These are phyloP conservation scores for Heliornis fulica DNA, from an alignment of 2,113 vertebrate genomes.

Conservation along the genomic window DNA sequence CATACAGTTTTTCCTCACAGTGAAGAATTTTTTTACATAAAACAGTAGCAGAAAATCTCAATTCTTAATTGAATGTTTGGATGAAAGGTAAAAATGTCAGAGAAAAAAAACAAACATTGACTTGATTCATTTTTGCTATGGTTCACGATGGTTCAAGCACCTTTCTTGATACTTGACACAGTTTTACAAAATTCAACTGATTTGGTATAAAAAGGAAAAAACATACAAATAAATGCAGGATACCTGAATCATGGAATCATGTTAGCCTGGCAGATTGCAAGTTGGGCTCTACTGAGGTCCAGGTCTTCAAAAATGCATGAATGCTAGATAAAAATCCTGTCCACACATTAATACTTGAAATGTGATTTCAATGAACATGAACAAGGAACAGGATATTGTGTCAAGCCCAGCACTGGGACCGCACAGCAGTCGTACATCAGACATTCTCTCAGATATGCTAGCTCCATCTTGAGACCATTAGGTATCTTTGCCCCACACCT, in stretches of 20 bases:
- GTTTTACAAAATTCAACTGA: neutral
- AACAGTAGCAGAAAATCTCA: neutral
- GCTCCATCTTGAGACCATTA: neutral
- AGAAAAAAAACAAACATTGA: neutral
- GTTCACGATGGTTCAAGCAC: neutral
- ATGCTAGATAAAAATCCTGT: neutral
- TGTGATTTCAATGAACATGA: neutral
- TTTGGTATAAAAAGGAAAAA: neutral
- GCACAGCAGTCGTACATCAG: neutral
- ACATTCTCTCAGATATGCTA: neutral
- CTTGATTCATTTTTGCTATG: neutral
- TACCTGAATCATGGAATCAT: neutral
- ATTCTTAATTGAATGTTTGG: neutral
- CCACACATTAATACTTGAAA: neutral
- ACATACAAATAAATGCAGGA: neutral
- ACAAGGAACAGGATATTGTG: neutral
- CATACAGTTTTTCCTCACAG: neutral
- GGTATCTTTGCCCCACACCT: neutral
- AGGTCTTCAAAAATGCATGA: neutral
- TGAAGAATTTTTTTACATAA: neutral
- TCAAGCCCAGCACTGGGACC: neutral
- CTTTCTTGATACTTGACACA: neutral
- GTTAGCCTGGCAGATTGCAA: neutral
- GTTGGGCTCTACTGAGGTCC: neutral
- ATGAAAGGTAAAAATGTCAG: neutral